Evolutionary conservation across 2,888 invertebrate species (phyloP).

Genomic region (Acleris holmiana): DNA sequence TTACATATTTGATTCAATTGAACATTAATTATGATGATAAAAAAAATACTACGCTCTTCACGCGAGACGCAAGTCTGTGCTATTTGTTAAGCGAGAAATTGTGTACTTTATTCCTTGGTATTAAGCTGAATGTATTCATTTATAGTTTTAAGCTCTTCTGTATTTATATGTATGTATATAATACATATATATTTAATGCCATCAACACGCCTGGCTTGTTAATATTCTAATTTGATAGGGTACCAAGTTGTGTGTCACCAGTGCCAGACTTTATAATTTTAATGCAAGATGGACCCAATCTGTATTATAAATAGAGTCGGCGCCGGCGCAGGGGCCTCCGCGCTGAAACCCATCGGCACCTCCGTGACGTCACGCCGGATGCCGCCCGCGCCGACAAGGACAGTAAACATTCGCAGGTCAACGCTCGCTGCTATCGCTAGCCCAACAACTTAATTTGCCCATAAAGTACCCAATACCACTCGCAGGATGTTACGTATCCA

Average conservation of each 20-base stretch:
- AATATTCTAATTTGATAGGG: too few relatives aligned
- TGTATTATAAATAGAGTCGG: constrained; percentile 1
- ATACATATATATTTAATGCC: too few relatives aligned
- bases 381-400: constrained; percentile 71
- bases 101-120: too few relatives aligned
- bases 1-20: too few relatives aligned
- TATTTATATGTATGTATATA: not conserved
- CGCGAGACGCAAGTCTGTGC: too few relatives aligned
- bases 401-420: constrained; percentile 83
- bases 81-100: too few relatives aligned
- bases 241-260: too few relatives aligned
- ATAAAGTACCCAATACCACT: constrained; percentile 32
- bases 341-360: constrained; percentile 81
- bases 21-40: too few relatives aligned
- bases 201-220: too few relatives aligned
- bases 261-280: not conserved
- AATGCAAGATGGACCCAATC: not conserved
- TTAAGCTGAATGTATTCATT: too few relatives aligned
- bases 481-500: constrained; percentile 29
- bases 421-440: constrained; percentile 75
- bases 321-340: constrained; percentile 45
- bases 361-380: constrained; percentile 77
- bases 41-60: too few relatives aligned
- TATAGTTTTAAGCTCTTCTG: too few relatives aligned
- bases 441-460: constrained; percentile 37